Conservation (phyloP, 2,113 vertebrate genomes). For the Bos javanicus region DNA sequence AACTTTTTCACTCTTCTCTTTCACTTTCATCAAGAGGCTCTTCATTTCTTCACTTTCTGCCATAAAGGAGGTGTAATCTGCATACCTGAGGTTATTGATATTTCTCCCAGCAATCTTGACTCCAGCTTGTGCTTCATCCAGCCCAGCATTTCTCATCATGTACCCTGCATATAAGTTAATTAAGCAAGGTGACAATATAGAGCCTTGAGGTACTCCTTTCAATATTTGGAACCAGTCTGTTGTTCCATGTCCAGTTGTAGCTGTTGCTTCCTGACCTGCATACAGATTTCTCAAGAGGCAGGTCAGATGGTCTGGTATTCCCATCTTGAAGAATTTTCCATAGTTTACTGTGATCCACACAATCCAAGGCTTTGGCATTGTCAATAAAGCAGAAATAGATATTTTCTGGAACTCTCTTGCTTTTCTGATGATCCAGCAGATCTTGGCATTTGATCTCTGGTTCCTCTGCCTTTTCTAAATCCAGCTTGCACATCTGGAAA, state of each 20-base stretch:
- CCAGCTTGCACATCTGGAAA: not conserved
- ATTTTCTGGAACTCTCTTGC: not conserved
- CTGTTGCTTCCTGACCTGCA: not conserved
- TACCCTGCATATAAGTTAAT: not conserved
- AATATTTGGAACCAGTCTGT: not conserved
- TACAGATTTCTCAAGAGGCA: not conserved
- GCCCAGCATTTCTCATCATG: not conserved
- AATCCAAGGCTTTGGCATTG: not conserved
- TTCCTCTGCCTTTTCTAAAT: not conserved
- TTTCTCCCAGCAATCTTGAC: not conserved
- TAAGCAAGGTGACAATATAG: not conserved
- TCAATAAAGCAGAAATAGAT: not conserved
- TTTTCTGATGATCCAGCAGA: not conserved
- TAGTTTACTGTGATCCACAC: not conserved
- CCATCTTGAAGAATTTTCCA: not conserved
- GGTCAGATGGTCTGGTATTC: not conserved
- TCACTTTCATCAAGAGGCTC: not conserved
- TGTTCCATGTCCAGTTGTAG: not conserved
- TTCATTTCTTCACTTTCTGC: not conserved
- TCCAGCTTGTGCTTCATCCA: not conserved
- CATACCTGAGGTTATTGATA: not conserved
- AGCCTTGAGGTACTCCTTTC: not conserved
- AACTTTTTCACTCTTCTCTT: not conserved
- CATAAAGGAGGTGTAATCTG: not conserved
- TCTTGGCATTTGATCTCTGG: not conserved